These are phyloP conservation scores for Ligdia adustata DNA, from an alignment of 2,888 invertebrate genomes.

Conservation along the genomic window DNA sequence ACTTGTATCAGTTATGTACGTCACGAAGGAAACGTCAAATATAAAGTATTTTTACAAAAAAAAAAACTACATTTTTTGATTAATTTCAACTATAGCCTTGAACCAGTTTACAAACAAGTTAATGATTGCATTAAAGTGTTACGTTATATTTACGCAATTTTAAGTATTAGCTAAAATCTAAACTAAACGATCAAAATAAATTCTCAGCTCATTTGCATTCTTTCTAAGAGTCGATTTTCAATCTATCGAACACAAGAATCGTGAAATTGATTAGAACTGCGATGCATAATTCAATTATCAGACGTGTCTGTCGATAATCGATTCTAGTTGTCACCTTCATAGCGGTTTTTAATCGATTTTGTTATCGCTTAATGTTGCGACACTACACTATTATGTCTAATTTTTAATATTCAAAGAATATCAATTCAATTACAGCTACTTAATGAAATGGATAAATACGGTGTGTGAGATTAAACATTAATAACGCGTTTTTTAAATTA, in stretches of 20 bases:
- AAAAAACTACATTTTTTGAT: too few relatives aligned
- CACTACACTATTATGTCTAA: conserved; percentile 3
- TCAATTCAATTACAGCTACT: not conserved
- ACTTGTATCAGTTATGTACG: too few relatives aligned
- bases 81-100: too few relatives aligned
- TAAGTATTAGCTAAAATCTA: too few relatives aligned
- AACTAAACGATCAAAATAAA: not conserved
- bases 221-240: conserved; percentile 31
- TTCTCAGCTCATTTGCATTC: not conserved
- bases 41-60: too few relatives aligned
- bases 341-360: conserved; percentile 34
- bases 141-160: too few relatives aligned
- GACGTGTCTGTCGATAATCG: conserved; percentile 77
- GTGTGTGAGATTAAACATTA: too few relatives aligned
- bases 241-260: conserved; percentile 48
- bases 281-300: conserved; percentile 70
- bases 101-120: too few relatives aligned
- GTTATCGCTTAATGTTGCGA: conserved; percentile 30
- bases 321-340: conserved; percentile 76
- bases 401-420: conserved; percentile 1
- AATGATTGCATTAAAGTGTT: too few relatives aligned
- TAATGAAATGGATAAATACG: too few relatives aligned
- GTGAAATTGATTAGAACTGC: conserved; percentile 65
- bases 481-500: too few relatives aligned
- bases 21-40: too few relatives aligned